phyloP scores from a whole-genome alignment of 1,140 invertebrate species.

The Drosophila albomicans region DNA sequence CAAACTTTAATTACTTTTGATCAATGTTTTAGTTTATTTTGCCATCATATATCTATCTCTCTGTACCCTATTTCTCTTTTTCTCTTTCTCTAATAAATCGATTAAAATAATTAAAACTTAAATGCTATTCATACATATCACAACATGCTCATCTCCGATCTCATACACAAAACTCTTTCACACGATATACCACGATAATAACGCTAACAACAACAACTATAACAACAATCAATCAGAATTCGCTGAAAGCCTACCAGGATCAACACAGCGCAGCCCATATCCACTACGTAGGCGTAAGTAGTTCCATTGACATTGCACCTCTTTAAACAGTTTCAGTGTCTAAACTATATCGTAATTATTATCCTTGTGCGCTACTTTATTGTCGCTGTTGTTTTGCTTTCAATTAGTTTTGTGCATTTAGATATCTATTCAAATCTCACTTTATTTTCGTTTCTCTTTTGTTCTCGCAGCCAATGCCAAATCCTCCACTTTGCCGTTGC shows the following conservation, averaged over 20 bases:
- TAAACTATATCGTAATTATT: slow-evolving; percentile 32
- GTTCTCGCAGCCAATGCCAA: slow-evolving; percentile 86
- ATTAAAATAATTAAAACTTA: slow-evolving; percentile 43
- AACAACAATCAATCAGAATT: slow-evolving; percentile 88
- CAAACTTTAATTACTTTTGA: background rate
- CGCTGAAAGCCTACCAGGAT: slow-evolving; percentile 92
- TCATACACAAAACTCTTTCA: slow-evolving; percentile 42
- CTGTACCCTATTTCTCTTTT: slow-evolving; percentile 13
- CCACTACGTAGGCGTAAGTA: slow-evolving; percentile 92
- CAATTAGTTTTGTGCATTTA: background rate
- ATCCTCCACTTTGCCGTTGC: slow-evolving; percentile 91
- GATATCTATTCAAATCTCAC: too few relatives aligned
- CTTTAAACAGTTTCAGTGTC: slow-evolving; percentile 46
- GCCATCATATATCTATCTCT: slow-evolving; percentile 24
- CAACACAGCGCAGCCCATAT: slow-evolving; percentile 93
- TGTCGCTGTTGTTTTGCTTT: slow-evolving; percentile 20
- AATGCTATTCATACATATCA: slow-evolving; percentile 66
- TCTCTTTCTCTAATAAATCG: slow-evolving; percentile 25
- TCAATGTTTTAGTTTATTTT: slow-evolving; percentile 21
- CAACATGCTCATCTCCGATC: slow-evolving; percentile 61
- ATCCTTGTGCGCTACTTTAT: background rate
- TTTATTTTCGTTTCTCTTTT: background rate
- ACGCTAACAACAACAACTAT: slow-evolving; percentile 17
- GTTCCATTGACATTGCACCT: slow-evolving; percentile 69
- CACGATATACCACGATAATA: slow-evolving; percentile 39